A percentile compares a stretch with the other conserved stretches of the same genome.
phyloP scores from a whole-genome alignment of 2,888 invertebrate species.

The Brenthis daphne region DNA sequence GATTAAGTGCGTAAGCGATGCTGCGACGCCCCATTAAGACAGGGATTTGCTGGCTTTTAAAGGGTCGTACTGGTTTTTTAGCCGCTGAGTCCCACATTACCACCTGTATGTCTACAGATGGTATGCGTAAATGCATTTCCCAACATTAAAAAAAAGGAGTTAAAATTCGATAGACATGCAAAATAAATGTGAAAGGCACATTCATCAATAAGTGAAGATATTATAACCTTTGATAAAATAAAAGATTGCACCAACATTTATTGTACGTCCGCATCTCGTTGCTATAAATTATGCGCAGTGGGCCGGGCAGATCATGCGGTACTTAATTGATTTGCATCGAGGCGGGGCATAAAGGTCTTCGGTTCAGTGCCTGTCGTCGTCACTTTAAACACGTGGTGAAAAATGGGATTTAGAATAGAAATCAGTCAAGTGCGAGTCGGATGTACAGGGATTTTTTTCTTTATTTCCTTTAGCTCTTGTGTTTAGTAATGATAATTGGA shows the following conservation, averaged over 20 bases:
- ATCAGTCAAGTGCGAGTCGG: too few relatives aligned
- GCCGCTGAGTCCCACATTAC: too few relatives aligned
- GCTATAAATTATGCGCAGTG: slow-evolving; percentile 44
- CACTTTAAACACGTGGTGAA: slow-evolving; percentile 17
- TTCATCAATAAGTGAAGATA: slow-evolving; percentile 8
- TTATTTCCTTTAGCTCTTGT: too few relatives aligned
- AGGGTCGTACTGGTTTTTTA: too few relatives aligned
- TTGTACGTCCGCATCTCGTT: slow-evolving; percentile 29
- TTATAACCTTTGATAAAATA: slow-evolving; percentile 3
- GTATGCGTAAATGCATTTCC: too few relatives aligned
- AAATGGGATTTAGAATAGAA: background rate
- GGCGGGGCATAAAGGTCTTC: slow-evolving; percentile 62
- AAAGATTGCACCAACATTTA: slow-evolving; percentile 18
- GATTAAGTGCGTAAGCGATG: too few relatives aligned
- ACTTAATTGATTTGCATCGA: slow-evolving; percentile 63
- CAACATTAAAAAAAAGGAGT: too few relatives aligned
- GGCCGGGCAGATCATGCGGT: slow-evolving; percentile 57
- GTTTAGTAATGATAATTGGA: too few relatives aligned
- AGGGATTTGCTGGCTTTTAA: too few relatives aligned
- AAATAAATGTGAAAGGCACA: slow-evolving; percentile 10
- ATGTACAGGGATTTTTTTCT: too few relatives aligned
- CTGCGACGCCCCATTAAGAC: too few relatives aligned
- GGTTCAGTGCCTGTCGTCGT: slow-evolving; percentile 47
- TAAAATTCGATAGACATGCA: background rate
- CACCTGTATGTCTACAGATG: too few relatives aligned